phyloP scores from a whole-genome alignment of 2,113 vertebrate genomes.

The Agapornis roseicollis region DNA sequence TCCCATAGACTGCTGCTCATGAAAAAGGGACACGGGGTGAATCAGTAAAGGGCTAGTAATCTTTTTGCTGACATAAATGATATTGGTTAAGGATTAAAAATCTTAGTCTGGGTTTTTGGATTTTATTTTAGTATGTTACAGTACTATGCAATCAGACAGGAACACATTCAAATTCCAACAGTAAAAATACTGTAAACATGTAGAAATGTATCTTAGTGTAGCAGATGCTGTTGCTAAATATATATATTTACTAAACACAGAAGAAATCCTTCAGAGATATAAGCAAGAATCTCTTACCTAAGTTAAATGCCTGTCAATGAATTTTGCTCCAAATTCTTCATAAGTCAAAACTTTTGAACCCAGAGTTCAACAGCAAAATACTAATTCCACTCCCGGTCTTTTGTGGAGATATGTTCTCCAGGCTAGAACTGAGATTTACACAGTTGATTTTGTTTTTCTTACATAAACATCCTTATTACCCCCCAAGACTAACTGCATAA shows the following conservation, averaged over 20 bases:
- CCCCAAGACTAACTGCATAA: background rate
- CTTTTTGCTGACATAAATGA: slow-evolving; percentile 52
- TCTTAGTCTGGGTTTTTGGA: background rate
- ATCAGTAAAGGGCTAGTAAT: slow-evolving; percentile 60
- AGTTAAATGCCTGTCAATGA: background rate
- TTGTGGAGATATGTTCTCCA: background rate
- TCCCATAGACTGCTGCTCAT: slow-evolving; percentile 36
- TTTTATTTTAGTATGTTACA: slow-evolving; percentile 39
- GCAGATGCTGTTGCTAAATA: slow-evolving; percentile 32
- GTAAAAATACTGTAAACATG: slow-evolving; percentile 25
- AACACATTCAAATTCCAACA: slow-evolving; percentile 39
- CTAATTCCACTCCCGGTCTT: background rate
- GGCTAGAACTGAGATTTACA: background rate
- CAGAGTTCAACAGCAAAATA: background rate
- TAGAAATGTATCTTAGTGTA: background rate
- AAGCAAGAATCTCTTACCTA: background rate
- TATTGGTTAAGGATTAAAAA: slow-evolving; percentile 19
- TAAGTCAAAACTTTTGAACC: background rate
- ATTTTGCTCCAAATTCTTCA: background rate
- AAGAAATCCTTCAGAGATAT: background rate
- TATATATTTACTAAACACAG: background rate
- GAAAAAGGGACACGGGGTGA: slow-evolving; percentile 14
- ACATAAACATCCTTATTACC: background rate
- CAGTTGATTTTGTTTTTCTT: background rate
- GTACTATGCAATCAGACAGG: slow-evolving; percentile 23